A percentile compares a stretch with the other conserved stretches of the same genome.
These are phyloP conservation scores for Kryphioiulus occultus DNA, from an alignment of 2,888 invertebrate genomes.

Conservation along the genomic window DNA sequence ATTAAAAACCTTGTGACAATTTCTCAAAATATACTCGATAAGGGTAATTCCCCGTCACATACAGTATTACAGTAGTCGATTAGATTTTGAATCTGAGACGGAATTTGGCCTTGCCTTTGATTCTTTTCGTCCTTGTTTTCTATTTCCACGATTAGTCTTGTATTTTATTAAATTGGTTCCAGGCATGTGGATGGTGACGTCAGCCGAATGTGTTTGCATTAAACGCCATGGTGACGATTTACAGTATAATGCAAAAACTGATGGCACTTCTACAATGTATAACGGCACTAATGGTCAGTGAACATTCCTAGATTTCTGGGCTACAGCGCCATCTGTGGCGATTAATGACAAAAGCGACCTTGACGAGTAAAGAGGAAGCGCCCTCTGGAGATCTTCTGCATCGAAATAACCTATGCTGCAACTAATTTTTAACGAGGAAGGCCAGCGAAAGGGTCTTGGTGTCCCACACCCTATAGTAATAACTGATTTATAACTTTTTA, in stretches of 20 bases:
- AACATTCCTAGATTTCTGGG: no score
- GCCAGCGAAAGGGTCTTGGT: background rate
- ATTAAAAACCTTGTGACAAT: background rate
- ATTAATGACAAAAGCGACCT: no score
- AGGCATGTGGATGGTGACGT: background rate
- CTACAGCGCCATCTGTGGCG: no score
- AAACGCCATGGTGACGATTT: background rate
- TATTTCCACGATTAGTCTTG: background rate
- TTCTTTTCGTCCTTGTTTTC: background rate
- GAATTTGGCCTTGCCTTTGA: background rate
- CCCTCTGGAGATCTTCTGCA: background rate
- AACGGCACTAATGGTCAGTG: no score
- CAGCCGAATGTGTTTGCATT: background rate
- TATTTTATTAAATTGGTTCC: background rate
- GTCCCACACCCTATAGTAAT: background rate
- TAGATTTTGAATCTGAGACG: background rate
- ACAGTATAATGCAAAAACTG: no score
- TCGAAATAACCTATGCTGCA: background rate
- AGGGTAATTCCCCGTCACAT: background rate
- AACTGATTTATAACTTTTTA: conserved; percentile 5
- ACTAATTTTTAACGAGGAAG: background rate
- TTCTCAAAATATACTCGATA: background rate
- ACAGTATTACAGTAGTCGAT: background rate
- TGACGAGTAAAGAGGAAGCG: no score
- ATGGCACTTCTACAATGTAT: no score